A percentile compares a stretch with the other conserved stretches of the same genome.
phyloP scores from a whole-genome alignment of 2,888 invertebrate genomes.

The Drosophila mimetica region DNA sequence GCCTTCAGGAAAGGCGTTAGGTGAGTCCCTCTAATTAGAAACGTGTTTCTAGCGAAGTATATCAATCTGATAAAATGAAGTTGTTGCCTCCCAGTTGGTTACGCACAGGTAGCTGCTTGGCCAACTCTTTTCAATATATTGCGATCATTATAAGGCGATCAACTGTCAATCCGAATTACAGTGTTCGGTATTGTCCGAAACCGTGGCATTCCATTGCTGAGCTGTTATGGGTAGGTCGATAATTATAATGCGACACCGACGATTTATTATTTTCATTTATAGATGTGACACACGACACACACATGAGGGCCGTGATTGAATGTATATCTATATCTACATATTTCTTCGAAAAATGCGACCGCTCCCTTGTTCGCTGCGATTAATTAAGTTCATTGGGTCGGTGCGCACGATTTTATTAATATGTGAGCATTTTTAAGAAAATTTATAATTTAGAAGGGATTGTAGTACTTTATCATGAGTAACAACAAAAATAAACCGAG shows the following conservation, averaged over 20 bases:
- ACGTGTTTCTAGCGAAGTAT: constrained; percentile 22
- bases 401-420: constrained; percentile 12
- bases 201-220: constrained; percentile 32
- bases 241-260: constrained; percentile 47
- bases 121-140: constrained; percentile 6
- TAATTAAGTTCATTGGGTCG: constrained; percentile 37
- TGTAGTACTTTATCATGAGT: background rate
- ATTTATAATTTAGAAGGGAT: background rate
- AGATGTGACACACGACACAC: constrained; percentile 57
- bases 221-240: constrained; percentile 46
- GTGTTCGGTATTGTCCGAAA: constrained; percentile 32
- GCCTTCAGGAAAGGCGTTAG: constrained; percentile 6
- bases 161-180: constrained; percentile 42
- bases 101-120: constrained; percentile 32
- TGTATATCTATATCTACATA: constrained; percentile 44
- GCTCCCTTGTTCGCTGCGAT: constrained; percentile 43
- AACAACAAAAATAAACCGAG: background rate
- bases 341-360: constrained; percentile 51
- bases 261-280: constrained; percentile 53
- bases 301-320: constrained; percentile 57
- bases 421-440: background rate
- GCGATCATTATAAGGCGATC: constrained; percentile 40
- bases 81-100: constrained; percentile 22
- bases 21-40: constrained; percentile 30
- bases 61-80: constrained; percentile 38